Evolutionary conservation across 2,888 invertebrate genomes (phyloP), one percentile per base, ranked within the genome.

Genomic region (Erebia aethiops): DNA sequence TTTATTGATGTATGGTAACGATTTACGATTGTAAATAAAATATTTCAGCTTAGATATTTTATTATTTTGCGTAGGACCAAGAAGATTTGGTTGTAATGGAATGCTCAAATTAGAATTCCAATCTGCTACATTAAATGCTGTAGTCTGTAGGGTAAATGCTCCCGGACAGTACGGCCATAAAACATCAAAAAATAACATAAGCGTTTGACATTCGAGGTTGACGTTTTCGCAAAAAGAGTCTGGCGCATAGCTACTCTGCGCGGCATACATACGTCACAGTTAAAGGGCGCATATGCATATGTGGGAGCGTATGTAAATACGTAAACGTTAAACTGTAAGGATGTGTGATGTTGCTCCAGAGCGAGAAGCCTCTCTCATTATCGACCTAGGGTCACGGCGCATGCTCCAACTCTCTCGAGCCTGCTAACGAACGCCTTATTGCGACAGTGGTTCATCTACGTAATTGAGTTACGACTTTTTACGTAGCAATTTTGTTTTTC

Each of bases 401-500:
- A 93, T 94, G 94, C 94, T 90, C 92, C 87, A 84, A 88, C 82
- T 85, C 81, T 77, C 75, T 71, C 73, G 49, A 83, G 84, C 83
- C 84, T 81, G 84, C 88, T 92, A 92, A 91, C 92, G 91, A 92
- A 91, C 86, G 90, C 89, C 91, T 91, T 91, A 92, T 89, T 89
- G 91, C 91, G 91, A 91, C 91, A 90, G 89, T 86, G 91, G 90
- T 91, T 91, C 92, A 91, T 91, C 89, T 85, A 80, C 82, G 89
- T 93, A 93, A 93, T 93, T 92, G 92, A 93, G 92, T 93, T 93
- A 93, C 92, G 91, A 92, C 90, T 92, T 93, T 92, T 91, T 92
- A 91, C 91, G 91, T 91, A 88, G 91, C 90, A 91, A 91, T 92
- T 92, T 91, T 88, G 87, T 90, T 92, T 91, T 90, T 90, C 89